Conservation (phyloP, 2,113 vertebrate genomes). For the Seriola quinqueradiata region DNA sequence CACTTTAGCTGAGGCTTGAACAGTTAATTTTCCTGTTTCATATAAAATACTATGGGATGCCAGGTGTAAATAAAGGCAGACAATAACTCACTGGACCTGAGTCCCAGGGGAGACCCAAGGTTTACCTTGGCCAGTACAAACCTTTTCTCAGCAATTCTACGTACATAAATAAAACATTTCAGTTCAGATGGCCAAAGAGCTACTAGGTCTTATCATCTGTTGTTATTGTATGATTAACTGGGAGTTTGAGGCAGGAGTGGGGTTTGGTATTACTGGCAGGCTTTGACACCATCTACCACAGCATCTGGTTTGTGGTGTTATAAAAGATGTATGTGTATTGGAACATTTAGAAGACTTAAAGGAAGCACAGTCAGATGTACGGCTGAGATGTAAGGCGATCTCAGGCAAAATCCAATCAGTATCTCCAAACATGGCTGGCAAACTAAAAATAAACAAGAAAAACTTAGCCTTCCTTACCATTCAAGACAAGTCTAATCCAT, state of each 20-base stretch:
- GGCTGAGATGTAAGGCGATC: background rate
- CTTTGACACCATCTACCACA: background rate
- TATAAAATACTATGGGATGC: conserved; percentile 2
- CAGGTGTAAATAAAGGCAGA: conserved; percentile 30
- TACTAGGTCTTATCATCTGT: conserved; percentile 6
- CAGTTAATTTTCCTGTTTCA: conserved; percentile 7
- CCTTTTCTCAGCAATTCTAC: background rate
- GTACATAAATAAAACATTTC: conserved; percentile 19
- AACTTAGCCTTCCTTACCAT: conserved; percentile 38
- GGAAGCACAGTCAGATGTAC: background rate
- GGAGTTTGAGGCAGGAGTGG: background rate
- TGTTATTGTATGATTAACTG: background rate
- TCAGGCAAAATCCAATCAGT: conserved; percentile 3
- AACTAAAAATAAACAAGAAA: conserved; percentile 27
- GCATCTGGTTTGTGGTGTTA: background rate
- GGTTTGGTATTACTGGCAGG: background rate
- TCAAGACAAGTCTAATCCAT: conserved; percentile 58
- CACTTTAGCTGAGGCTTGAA: background rate
- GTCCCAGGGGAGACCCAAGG: conserved; percentile 3
- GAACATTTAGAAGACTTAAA: background rate
- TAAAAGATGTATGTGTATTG: background rate
- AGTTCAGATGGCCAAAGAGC: conserved; percentile 22
- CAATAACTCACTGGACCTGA: background rate
- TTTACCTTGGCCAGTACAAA: conserved; percentile 25
- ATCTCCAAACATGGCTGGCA: conserved; percentile 15